phyloP scores from a whole-genome alignment of 2,113 vertebrate species.

The Vulpes vulpes region DNA sequence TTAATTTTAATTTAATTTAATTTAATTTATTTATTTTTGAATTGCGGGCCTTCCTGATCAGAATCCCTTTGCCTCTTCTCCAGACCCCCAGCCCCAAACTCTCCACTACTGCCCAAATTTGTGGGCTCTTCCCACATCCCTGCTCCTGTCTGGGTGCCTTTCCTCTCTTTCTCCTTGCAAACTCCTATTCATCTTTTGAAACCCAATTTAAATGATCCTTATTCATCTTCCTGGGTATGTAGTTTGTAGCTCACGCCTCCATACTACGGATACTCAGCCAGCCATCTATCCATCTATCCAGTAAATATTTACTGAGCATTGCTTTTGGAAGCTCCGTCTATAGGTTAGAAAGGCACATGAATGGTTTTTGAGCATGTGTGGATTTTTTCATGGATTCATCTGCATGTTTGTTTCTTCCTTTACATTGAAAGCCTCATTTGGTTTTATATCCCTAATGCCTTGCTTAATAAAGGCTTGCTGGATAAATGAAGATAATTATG shows the following conservation, averaged over 20 bases:
- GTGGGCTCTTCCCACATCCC: background rate
- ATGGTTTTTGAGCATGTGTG: background rate
- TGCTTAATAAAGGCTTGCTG: constrained; percentile 64
- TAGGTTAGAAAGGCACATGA: background rate
- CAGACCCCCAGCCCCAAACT: background rate
- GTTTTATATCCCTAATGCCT: constrained; percentile 62
- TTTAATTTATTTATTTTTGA: background rate
- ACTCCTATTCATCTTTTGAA: background rate
- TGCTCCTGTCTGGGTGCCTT: background rate
- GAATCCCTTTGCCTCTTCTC: background rate
- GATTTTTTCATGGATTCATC: background rate
- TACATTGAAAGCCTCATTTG: constrained; percentile 55
- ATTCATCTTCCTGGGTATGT: background rate
- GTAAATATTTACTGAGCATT: background rate
- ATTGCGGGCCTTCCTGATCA: background rate
- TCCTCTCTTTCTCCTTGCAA: background rate
- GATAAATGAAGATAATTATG: constrained; percentile 63
- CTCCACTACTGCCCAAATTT: background rate
- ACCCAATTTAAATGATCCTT: background rate
- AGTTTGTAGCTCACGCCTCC: background rate
- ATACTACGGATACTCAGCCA: background rate
- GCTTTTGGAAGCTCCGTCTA: background rate
- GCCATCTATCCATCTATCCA: background rate
- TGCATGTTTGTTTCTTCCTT: constrained; percentile 47
- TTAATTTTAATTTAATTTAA: too few relatives aligned